These are phyloP conservation scores for Tympanuchus pallidicinctus DNA, from an alignment of 2,113 vertebrate species.

Conservation along the genomic window DNA sequence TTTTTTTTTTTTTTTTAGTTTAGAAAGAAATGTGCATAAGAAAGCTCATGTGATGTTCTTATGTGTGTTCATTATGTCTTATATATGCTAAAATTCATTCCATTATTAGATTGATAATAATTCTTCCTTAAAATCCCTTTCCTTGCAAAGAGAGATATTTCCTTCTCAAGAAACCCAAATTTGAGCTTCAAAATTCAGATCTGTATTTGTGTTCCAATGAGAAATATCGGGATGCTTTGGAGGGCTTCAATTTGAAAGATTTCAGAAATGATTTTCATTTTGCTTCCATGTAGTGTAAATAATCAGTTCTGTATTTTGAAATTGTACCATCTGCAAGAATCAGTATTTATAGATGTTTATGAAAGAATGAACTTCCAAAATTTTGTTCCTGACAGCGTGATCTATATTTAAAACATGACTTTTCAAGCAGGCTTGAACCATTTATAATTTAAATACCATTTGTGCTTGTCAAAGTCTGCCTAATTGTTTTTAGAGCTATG, in stretches of 20 bases:
- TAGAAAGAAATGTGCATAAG: not conserved
- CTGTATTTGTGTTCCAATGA: not conserved
- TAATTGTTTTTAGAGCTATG: slow-evolving; percentile 1
- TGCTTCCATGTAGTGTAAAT: not conserved
- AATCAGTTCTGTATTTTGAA: not conserved
- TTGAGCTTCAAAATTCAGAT: not conserved
- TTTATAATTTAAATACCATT: slow-evolving; percentile 26
- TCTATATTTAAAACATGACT: slow-evolving; percentile 26
- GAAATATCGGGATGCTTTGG: not conserved
- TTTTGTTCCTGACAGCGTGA: not conserved
- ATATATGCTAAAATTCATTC: not conserved
- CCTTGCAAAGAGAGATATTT: not conserved
- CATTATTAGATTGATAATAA: not conserved
- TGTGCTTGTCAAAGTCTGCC: not conserved
- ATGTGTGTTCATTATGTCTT: not conserved
- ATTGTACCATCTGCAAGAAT: not conserved
- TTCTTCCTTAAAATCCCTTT: not conserved
- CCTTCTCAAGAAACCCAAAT: not conserved
- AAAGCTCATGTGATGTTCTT: not conserved
- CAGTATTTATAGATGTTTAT: slow-evolving; percentile 24
- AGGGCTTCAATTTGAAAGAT: not conserved
- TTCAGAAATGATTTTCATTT: not conserved
- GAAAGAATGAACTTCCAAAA: not conserved
- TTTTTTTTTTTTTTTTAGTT: not conserved
- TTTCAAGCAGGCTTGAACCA: slow-evolving; percentile 8